Base-by-base conservation (phyloP, 1,140 invertebrate species). In the Steinernema khuongi region DNA sequence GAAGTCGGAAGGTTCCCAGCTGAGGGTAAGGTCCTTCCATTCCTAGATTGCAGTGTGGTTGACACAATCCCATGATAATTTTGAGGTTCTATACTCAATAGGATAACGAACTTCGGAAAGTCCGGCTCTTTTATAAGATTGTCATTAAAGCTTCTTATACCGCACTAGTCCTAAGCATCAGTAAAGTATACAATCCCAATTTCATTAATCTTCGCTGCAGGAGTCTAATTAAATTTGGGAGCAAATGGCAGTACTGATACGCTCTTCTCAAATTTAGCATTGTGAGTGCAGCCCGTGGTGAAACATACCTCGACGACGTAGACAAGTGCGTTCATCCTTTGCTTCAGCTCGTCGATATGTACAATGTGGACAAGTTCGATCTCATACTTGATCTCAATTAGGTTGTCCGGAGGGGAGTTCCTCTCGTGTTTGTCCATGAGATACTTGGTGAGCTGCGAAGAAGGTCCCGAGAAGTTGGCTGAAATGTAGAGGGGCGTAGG, bases 1-100 rank as follows among this genome's bases (percentile, higher is more conserved):
- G 68, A 77, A 83, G 0, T 75, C 66, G 11, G 68, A 36, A 26
- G 75, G 68, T 50, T 85, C 73, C 83, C 83, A 85, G 0, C 18
- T 74, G 31, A 85, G 67, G 18, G 82, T 81, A 30, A 72, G 70
- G 69, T 85, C 83, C 7, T 36, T 71, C 83, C 83, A 84, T 75
- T 76, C 70, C 78, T 84, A 81, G 7, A 14, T 31, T 2, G 33
- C 28, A 41, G n/a, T 75, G 66, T 50, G 31, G 22, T 0, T 17
- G 1, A 31, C 1, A 28, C 22, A 0, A 1, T 4, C 14, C 30
- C 2, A 0, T 26, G 0, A 72, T 17, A 18, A 18, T 28, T 17
- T 18, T 26, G 26, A n/a, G n/a, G n/a, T n/a, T n/a, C n/a, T n/a
- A n/a, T n/a, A n/a, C n/a, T n/a, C n/a, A n/a, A n/a, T n/a, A n/a